Base-by-base conservation (phyloP, 2,113 vertebrate species). In the Pygathrix nemaeus region DNA sequence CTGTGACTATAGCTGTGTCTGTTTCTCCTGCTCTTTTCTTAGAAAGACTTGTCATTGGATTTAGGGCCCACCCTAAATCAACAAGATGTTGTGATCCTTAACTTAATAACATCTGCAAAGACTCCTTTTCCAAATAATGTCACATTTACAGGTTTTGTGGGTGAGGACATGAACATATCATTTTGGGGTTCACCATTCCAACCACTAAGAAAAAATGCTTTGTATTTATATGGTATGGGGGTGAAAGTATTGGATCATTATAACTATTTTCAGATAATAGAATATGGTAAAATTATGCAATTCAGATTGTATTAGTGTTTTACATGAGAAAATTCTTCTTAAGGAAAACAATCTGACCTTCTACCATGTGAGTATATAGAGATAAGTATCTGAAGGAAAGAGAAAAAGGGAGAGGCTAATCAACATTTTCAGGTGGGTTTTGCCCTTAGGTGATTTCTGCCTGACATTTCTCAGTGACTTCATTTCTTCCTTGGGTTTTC, bases 391-490 rank as follows among this genome's bases (percentile, higher is more conserved):
- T 57, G 23, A 86, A 61, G 32, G 68, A 21, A 13, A 20, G 18
- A 14, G 10, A 23, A 38, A 3, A 40, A 3, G 14, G 16, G 20
- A 5, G 16, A 4, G 25, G 1, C 17, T 7, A 25, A 30, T 27
- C 23, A 76, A 3, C 13, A 11, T 25, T 2, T 35, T 35, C 18
- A 4, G 25, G 2, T 21, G 16, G 6, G 5, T 32, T 3, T n/a
- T 13, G 1, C 17, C 21, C 27, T 32, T 50, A 27, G n/a, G 59
- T 57, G 10, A 48, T 18, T 80, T 61, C 52, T 66, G 48, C 32
- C 50, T 61, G 40, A 57, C 8, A 3, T 17, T 66, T 25, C 38
- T n/a, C 10, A 40, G 20, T n/a, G 9, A 38, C 20, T 25, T 25
- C 27, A 59, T 68, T 12, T 27, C 17, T 57, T 32, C 17, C 3